Conservation (phyloP, 2,113 vertebrate species). For the Anoplopoma fimbria region DNA sequence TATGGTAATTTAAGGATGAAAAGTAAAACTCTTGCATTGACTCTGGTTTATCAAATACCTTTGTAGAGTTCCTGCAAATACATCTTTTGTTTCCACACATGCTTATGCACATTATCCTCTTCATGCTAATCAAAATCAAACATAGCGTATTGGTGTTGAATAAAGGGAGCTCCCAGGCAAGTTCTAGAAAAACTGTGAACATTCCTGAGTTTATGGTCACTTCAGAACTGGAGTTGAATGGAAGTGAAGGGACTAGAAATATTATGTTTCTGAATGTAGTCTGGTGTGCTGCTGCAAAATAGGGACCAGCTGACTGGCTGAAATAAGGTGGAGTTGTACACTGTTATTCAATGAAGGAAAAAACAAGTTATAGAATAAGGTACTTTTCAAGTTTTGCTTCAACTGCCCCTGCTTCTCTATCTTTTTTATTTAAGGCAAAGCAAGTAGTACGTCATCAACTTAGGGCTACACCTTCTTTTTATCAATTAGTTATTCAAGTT, state of each 20-base stretch:
- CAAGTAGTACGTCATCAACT: not conserved
- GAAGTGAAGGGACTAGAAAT: not conserved
- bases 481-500: conserved; percentile 1
- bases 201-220: conserved; percentile 12
- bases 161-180: not conserved
- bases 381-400: not conserved
- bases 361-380: not conserved
- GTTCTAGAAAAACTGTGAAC: conserved; percentile 8
- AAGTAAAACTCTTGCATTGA: not conserved
- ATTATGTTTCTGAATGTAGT: not conserved
- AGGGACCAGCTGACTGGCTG: not conserved
- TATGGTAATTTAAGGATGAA: not conserved
- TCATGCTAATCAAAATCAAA: conserved; percentile 1
- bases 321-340: not conserved
- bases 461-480: not conserved
- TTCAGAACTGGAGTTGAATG: not conserved
- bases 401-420: not conserved
- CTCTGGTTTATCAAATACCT: not conserved
- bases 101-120: not conserved
- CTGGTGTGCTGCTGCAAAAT: not conserved
- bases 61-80: not conserved
- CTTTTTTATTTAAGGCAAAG: not conserved
- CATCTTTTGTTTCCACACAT: not conserved
- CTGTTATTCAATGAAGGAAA: not conserved
- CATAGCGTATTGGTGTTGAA: not conserved